Conservation (phyloP, 2,113 vertebrate species). For the Paracanthobrama guichenoti region DNA sequence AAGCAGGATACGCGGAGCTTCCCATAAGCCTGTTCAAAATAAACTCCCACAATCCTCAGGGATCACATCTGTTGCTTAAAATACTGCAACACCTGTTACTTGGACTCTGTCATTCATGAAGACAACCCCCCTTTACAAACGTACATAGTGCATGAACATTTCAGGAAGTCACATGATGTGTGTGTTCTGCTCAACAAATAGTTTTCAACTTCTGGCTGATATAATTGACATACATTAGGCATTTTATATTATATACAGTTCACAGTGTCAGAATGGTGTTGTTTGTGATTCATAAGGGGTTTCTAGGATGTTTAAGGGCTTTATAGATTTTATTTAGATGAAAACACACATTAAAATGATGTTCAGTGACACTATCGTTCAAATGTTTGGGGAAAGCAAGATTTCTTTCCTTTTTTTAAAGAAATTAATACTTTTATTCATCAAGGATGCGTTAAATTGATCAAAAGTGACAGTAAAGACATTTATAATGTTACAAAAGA, state of each 20-base stretch:
- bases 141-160: not conserved
- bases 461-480: not conserved
- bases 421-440: not conserved
- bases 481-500: not conserved
- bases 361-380: not conserved
- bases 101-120: conserved; percentile 21
- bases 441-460: not conserved
- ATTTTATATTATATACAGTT: not conserved
- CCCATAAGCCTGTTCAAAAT: not conserved
- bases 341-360: not conserved
- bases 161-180: conserved; percentile 31
- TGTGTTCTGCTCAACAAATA: not conserved
- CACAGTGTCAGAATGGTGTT: not conserved
- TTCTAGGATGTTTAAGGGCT: not conserved
- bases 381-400: not conserved
- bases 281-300: not conserved
- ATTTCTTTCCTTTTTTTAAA: not conserved
- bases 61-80: conserved; percentile 44
- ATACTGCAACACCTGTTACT: conserved; percentile 56
- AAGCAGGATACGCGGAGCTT: not conserved
- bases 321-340: not conserved
- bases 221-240: not conserved
- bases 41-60: conserved; percentile 31
- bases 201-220: not conserved
- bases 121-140: not conserved